Base-by-base conservation (phyloP, 2,797 vertebrate species). In the Aratinga solstitialis region DNA sequence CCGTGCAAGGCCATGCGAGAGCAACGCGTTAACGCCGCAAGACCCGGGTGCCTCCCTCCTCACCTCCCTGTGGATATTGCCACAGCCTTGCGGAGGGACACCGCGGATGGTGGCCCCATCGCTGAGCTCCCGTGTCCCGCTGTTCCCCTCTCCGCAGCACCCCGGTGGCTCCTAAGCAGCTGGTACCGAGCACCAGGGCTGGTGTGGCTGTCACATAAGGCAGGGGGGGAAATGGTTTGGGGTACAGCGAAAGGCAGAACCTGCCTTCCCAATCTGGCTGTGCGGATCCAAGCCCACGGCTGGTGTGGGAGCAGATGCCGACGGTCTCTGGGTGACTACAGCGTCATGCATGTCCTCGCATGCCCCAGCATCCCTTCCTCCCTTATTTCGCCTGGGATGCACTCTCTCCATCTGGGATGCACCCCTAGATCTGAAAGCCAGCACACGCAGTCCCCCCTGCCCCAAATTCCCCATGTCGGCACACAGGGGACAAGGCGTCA, bases 231-330 rank as follows among this genome's bases (percentile, higher is more conserved):
- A 71, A 74, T 11, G 29, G 26, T 56, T 71, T 24, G 26, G 18
- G 36, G 36, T 43, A 21, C 2, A 3, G 11, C 0, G 0, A 77
- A 80, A 10, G n/a, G 13, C n/a, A 32, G 19, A 32, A 73, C 15
- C 42, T 47, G 40, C 50, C 29, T 29, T 76, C 36, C 59, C 30
- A 24, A 42, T 61, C n/a, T 14, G 38, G 54, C 47, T 65, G 19
- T 7, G 4, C 0, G 0, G 32, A 69, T 34, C 42, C 24, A 45
- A 89, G 22, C 22, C 17, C 2, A 0, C 0, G 0, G 58, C 43
- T 72, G 40, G 22, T 8, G 3, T 4, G 5, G 1, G 23, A 76
- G 29, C 36, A 75, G 50, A 47, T 1, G 9, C 34, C n/a, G 48
- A 30, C 1, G 0, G 48, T 32, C 36, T 62, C 42, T 22, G 8